phyloP scores from a whole-genome alignment of 2,113 vertebrate species.

The Phylloscopus trochilus region DNA sequence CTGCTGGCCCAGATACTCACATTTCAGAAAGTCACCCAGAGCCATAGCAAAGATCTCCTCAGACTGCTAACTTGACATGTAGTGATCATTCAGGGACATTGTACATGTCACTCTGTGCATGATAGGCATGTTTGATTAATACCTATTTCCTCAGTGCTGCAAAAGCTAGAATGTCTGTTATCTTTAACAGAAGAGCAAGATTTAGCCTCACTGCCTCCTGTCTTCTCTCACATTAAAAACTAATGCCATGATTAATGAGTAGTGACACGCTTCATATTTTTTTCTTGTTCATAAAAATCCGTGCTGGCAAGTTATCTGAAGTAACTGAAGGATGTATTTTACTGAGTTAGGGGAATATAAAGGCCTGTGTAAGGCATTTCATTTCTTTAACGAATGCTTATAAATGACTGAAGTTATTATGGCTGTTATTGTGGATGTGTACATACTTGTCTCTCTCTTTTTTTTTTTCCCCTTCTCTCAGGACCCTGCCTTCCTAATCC shows the following conservation, averaged over 20 bases:
- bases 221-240: conserved; percentile 50
- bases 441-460: not conserved
- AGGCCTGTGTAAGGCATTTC: not conserved
- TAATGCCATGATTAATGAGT: conserved; percentile 52
- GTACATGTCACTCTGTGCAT: not conserved
- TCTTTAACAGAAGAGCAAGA: conserved; percentile 42
- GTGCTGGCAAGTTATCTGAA: not conserved
- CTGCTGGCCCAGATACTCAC: not conserved
- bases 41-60: not conserved
- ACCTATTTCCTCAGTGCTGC: not conserved
- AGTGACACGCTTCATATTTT: conserved; percentile 26
- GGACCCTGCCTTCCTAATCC: conserved; percentile 95
- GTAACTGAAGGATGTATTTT: not conserved
- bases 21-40: not conserved
- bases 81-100: not conserved
- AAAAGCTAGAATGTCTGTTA: conserved; percentile 38
- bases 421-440: not conserved
- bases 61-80: not conserved
- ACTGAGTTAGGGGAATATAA: not conserved
- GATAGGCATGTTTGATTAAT: conserved; percentile 37
- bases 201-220: conserved; percentile 28
- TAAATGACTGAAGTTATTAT: not conserved
- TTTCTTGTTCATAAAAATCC: conserved; percentile 26
- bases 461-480: conserved; percentile 52
- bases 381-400: not conserved